phyloP scores from a whole-genome alignment of 2,797 vertebrate species.

The Pygocentrus nattereri region DNA sequence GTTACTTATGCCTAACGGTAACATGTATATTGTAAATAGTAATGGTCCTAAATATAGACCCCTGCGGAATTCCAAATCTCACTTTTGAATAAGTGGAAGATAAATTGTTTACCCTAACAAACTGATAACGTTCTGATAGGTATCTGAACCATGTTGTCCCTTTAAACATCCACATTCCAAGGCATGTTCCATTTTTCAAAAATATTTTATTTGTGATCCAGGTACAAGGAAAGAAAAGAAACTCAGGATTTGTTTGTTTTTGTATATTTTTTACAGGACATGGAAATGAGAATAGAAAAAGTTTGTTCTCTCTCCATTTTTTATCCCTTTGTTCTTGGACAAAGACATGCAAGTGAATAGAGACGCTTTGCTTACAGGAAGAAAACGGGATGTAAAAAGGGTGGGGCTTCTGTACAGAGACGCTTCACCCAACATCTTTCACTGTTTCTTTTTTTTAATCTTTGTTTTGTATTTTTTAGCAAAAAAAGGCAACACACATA shows the following conservation, averaged over 20 bases:
- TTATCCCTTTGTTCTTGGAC: slow-evolving; percentile 69
- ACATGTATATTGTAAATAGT: too few relatives aligned
- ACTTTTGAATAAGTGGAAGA: too few relatives aligned
- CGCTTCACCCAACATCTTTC: slow-evolving; percentile 75
- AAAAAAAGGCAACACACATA: slow-evolving; percentile 81
- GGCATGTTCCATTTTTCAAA: slow-evolving; percentile 77
- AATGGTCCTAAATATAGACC: too few relatives aligned
- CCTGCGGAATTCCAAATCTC: too few relatives aligned
- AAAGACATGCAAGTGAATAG: slow-evolving; percentile 80
- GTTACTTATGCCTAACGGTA: too few relatives aligned
- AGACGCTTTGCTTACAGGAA: slow-evolving; percentile 71
- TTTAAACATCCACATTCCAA: slow-evolving; percentile 28
- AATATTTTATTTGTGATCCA: slow-evolving; percentile 84
- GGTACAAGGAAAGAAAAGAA: slow-evolving; percentile 81
- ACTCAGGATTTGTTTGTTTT: slow-evolving; percentile 65
- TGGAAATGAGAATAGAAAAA: slow-evolving; percentile 75
- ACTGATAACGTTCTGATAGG: too few relatives aligned
- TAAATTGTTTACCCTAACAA: too few relatives aligned
- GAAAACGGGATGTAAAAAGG: slow-evolving; percentile 69
- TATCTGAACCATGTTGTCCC: too few relatives aligned
- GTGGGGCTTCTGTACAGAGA: slow-evolving; percentile 73
- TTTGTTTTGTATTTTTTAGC: slow-evolving; percentile 68
- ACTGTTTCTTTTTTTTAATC: slow-evolving; percentile 70
- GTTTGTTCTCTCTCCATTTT: slow-evolving; percentile 71
- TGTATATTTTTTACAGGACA: slow-evolving; percentile 74